These are phyloP conservation scores for Aurelia coerulea DNA, from an alignment of 30 jellyfish, hydroid and myxozoan genomes.

Conservation along the genomic window DNA sequence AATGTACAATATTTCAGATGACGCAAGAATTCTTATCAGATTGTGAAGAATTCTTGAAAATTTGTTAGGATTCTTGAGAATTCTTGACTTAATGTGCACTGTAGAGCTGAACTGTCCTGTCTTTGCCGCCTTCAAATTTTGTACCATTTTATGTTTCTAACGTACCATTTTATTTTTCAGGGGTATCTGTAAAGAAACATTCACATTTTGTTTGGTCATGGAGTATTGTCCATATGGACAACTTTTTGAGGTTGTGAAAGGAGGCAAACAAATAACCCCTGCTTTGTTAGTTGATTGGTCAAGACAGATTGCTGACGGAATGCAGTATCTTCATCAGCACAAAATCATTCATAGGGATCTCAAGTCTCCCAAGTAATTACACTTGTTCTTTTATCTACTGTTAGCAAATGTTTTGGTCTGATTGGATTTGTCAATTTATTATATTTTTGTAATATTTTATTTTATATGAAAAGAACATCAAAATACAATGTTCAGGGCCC, in stretches of 20 bases:
- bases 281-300: constrained; percentile 97
- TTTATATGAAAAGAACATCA: no score
- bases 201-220: constrained; percentile 92
- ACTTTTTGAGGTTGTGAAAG: constrained; percentile 89
- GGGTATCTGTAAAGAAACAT: constrained; percentile 94
- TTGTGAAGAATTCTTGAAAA: no score
- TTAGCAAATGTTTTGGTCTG: not conserved
- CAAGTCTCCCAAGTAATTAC: constrained; percentile 96
- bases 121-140: no score
- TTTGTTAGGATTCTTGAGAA: no score
- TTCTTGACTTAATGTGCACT: no score
- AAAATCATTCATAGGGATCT: constrained; percentile 95
- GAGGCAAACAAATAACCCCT: constrained; percentile 92
- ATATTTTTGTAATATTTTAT: no score
- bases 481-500: no score
- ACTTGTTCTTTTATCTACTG: not conserved
- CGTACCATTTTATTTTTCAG: constrained; percentile 35
- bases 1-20: no score
- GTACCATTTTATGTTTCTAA: no score
- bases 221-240: constrained; percentile 99
- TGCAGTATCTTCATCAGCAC: constrained; percentile 93
- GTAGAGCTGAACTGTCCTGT: no score
- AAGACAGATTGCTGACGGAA: constrained; percentile 98
- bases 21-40: no score
- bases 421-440: not conserved